Conservation (phyloP, 92 coral and sea anemone species). For the Zoanthus solanderi region DNA sequence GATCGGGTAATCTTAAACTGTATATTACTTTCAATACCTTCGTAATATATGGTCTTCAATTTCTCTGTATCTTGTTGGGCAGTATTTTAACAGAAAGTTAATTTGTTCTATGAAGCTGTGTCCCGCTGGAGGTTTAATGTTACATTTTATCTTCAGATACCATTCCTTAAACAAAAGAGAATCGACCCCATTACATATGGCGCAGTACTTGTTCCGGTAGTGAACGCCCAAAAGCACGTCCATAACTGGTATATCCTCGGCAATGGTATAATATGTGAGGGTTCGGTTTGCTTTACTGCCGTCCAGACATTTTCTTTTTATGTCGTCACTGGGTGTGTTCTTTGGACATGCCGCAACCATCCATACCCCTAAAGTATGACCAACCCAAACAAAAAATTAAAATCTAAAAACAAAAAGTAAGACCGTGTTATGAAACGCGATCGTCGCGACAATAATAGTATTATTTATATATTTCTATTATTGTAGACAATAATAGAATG, state of each 20-base stretch:
- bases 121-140: constrained; percentile 60
- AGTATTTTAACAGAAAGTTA: constrained; percentile 72
- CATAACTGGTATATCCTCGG: constrained; percentile 71
- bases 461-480: too few species aligned
- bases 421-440: too few species aligned
- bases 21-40: constrained; percentile 1
- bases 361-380: constrained; percentile 37
- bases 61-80: constrained; percentile 50
- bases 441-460: too few species aligned
- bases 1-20: too few species aligned
- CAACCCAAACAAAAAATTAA: too few species aligned
- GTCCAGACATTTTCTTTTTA: constrained; percentile 40
- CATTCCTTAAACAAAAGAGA: background rate
- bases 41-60: background rate
- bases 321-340: background rate
- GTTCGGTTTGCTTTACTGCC: constrained; percentile 39
- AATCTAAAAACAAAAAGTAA: too few species aligned
- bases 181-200: constrained; percentile 44
- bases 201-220: constrained; percentile 77
- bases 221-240: background rate
- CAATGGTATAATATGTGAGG: constrained; percentile 21
- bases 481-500: too few species aligned
- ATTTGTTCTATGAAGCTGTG: constrained; percentile 49
- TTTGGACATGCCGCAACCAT: constrained; percentile 73
- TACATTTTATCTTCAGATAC: constrained; percentile 68